Evolutionary conservation across 2,113 vertebrate species (phyloP), one percentile per base, ranked within the genome.

Genomic region (Ceuthmochares aereus): DNA sequence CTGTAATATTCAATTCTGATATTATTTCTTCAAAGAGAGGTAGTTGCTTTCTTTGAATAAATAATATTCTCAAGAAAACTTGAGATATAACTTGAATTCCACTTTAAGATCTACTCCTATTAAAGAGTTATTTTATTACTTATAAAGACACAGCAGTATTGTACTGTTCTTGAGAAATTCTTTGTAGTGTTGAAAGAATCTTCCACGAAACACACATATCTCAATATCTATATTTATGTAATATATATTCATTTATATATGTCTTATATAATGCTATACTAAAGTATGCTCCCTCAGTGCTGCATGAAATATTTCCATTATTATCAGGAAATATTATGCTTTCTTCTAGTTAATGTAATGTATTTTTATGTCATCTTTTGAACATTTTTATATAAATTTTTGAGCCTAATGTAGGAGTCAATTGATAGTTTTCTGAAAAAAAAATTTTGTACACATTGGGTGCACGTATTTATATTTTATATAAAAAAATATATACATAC

Each of bases 11-110:
- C 42, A 59, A 10, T 78, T 90, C 13, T 32, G 20, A 63, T 59
- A 80, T 94, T 94, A 73, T 93, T 90, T 91, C 60, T 97, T 95
- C 95, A 92, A 97, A 96, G 84, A 94, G 92, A 93, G 82, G 75
- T 88, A 79, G 89, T 52, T 88, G 32, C 90, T 91, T 88, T 96
- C 89, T 81, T 92, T 94, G 84, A 95, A 89, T 95, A 95, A 91
- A 89, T 86, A 80, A 91, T 63, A 54, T 80, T 88, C 47, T 64
- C 60, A 76, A 67, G 22, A 79, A 91, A 89, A 81, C 18, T 11
- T 49, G n/a, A 66, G 42, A 45, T 64, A 51, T 3, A 30, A 29
- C 68, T 74, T 18, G 14, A 47, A 60, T n/a, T 60, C 47, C 20
- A 29, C 45, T 82, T 84, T 22, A 69, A 21, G 23, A 34, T 78